Conservation (phyloP, 2,888 invertebrate genomes). For the Platyscelio sp. region DNA sequence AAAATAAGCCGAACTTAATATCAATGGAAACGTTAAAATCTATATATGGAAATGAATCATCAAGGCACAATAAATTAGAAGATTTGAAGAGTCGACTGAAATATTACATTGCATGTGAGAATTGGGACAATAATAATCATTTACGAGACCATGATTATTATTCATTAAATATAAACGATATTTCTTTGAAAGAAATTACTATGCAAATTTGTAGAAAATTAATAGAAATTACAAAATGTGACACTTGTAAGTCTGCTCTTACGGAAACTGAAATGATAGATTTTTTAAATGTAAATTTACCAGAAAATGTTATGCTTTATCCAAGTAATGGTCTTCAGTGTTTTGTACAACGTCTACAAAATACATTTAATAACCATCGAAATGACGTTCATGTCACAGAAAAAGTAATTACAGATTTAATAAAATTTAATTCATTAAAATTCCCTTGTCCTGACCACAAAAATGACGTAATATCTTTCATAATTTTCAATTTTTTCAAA, state of each 20-base stretch:
- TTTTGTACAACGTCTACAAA: conserved; percentile 14
- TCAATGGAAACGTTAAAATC: conserved; percentile 5
- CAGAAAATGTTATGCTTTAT: neutral
- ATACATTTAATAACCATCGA: neutral
- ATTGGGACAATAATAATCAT: conserved; percentile 3
- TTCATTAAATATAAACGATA: neutral
- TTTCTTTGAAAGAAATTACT: conserved; percentile 20
- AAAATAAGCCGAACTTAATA: conserved; percentile 2
- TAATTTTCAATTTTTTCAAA: conserved; percentile 11
- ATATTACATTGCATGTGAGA: neutral
- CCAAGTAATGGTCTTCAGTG: conserved; percentile 14
- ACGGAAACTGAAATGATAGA: neutral
- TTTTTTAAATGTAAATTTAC: neutral
- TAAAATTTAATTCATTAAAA: neutral
- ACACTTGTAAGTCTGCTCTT: conserved; percentile 13
- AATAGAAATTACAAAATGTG: conserved; percentile 8
- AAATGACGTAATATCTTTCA: neutral
- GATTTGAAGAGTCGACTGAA: conserved; percentile 5
- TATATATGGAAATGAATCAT: neutral
- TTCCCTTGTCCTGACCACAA: conserved; percentile 15
- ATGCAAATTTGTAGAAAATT: neutral
- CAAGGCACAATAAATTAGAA: conserved; percentile 1
- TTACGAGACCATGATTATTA: conserved; percentile 16
- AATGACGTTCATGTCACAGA: conserved; percentile 4
- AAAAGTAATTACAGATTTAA: conserved; percentile 5